A percentile compares a stretch with the other conserved stretches of the same genome.
These are phyloP conservation scores for Poecile atricapillus DNA, from an alignment of 2,113 vertebrate species.

Conservation along the genomic window DNA sequence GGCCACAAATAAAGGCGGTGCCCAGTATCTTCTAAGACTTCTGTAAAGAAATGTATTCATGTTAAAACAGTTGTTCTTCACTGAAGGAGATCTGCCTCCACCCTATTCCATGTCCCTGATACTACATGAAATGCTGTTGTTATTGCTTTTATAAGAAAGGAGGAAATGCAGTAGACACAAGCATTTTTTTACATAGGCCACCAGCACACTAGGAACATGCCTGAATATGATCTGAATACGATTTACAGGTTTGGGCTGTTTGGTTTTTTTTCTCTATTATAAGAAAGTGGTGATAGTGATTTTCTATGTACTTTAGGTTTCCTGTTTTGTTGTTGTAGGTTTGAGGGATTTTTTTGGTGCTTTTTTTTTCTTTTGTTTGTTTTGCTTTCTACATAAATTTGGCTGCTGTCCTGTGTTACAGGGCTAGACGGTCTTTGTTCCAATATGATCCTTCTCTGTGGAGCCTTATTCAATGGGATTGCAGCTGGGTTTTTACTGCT, in stretches of 20 bases:
- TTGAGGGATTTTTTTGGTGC: no score
- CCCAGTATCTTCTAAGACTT: neutral
- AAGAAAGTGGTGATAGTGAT: neutral
- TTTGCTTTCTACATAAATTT: neutral
- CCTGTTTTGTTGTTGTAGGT: neutral
- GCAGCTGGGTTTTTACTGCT: neutral
- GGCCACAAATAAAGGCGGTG: neutral
- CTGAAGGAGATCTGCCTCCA: neutral
- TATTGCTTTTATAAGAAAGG: neutral
- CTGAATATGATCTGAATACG: neutral
- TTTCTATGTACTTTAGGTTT: neutral
- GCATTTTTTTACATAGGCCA: neutral
- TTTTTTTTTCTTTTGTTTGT: neutral
- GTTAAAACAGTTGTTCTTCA: neutral
- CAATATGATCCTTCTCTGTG: fast-evolving
- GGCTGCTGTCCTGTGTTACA: neutral
- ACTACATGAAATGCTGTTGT: neutral
- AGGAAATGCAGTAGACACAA: neutral
- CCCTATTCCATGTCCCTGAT: neutral
- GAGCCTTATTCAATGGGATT: neutral
- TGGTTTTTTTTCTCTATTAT: fast-evolving
- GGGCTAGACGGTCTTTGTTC: neutral
- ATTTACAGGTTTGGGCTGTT: neutral
- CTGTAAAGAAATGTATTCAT: neutral
- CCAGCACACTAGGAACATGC: neutral